These are phyloP conservation scores for Ophiothrix spiculata DNA, from an alignment of 35 echinoderm and acorn worm species.

Conservation along the genomic window DNA sequence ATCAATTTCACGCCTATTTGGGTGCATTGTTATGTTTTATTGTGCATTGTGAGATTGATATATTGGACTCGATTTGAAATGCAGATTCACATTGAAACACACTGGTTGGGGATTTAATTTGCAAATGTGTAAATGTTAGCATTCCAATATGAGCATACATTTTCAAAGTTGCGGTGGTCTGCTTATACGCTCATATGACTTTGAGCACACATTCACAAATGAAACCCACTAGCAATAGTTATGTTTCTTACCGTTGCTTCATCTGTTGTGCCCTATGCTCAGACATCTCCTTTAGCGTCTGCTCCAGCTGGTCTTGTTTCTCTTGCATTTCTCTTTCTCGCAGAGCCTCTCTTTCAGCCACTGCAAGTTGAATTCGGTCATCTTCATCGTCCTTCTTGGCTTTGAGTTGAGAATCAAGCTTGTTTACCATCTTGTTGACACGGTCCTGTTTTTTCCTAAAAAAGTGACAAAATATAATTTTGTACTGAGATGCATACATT, in stretches of 20 bases:
- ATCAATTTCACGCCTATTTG: too few species aligned
- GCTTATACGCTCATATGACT: too few species aligned
- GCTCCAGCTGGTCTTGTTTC: constrained; percentile 49
- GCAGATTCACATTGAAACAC: too few species aligned
- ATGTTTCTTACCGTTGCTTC: constrained; percentile 62
- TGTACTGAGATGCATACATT: not conserved
- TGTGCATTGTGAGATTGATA: too few species aligned
- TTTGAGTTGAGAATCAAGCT: constrained; percentile 72
- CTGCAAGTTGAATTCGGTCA: constrained; percentile 71
- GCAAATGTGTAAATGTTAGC: too few species aligned
- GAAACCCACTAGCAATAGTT: too few species aligned
- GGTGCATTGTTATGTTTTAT: too few species aligned
- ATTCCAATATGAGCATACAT: too few species aligned
- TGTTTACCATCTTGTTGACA: constrained; percentile 73
- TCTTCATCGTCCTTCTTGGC: constrained; percentile 86
- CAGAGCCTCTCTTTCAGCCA: constrained; percentile 58
- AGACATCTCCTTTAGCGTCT: constrained; percentile 45
- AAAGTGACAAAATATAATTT: not conserved
- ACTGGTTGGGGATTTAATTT: too few species aligned
- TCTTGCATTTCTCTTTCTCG: constrained; percentile 68
- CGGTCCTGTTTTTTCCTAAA: constrained; percentile 90
- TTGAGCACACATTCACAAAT: too few species aligned
- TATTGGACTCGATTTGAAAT: too few species aligned
- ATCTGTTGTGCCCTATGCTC: constrained; percentile 71
- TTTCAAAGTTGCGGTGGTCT: too few species aligned